Conservation (phyloP, 2,888 invertebrate genomes). For the Oxystoma pomonae region DNA sequence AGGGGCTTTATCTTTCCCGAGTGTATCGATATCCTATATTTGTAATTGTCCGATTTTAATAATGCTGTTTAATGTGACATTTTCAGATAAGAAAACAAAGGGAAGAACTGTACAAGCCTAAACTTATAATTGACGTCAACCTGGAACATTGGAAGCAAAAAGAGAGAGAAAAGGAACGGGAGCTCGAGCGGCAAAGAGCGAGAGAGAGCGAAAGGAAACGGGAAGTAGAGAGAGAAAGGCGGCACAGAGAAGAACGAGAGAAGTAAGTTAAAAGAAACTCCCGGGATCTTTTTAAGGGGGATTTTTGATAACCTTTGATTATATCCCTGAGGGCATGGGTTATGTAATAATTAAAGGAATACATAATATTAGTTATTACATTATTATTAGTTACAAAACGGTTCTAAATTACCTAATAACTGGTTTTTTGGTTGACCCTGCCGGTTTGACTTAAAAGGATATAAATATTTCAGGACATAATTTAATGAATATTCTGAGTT, state of each 20-base stretch:
- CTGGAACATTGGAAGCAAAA: conserved; percentile 58
- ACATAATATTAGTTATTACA: no score
- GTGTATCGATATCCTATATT: background rate
- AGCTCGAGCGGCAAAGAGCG: conserved; percentile 47
- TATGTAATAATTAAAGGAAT: no score
- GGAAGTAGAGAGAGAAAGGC: conserved; percentile 71
- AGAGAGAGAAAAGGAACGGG: conserved; percentile 55
- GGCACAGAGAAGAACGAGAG: conserved; percentile 46
- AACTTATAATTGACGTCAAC: conserved; percentile 70
- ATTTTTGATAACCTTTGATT: no score
- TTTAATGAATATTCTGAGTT: no score
- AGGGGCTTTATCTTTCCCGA: no score
- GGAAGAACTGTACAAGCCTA: conserved; percentile 81
- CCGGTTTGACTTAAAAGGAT: no score
- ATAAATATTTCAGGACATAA: no score
- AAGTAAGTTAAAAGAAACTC: conserved; percentile 37
- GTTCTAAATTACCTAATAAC: no score
- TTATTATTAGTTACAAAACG: no score
- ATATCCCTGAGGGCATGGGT: no score
- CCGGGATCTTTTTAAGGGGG: no score
- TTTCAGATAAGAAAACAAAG: conserved; percentile 63
- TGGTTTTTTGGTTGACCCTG: no score
- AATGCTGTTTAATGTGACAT: conserved; percentile 2
- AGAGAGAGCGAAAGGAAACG: conserved; percentile 81
- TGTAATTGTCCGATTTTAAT: background rate